Evolutionary conservation across 2,888 invertebrate genomes (phyloP).

Genomic region (Yponomeuta plumbellus): DNA sequence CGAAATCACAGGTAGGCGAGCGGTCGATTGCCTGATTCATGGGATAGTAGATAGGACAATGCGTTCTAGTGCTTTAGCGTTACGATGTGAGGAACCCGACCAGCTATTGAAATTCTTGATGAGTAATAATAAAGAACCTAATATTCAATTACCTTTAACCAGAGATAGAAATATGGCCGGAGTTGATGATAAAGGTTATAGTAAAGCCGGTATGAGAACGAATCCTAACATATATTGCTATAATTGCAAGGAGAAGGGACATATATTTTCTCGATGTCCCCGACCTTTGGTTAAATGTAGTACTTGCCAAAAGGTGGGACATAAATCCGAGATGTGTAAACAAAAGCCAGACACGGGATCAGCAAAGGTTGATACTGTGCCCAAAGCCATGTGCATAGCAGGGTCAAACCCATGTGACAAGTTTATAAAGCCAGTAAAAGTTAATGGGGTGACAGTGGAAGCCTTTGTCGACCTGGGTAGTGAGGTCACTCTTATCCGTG

Average conservation of each 20-base stretch:
- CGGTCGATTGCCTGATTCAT: slow-evolving; percentile 24
- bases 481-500: too few species aligned
- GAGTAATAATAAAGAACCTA: slow-evolving; percentile 18
- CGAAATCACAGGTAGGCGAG: slow-evolving; percentile 21
- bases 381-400: too few species aligned
- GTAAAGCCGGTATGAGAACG: background rate
- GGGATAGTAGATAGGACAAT: slow-evolving; percentile 22
- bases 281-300: slow-evolving; percentile 15
- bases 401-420: too few species aligned
- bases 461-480: too few species aligned
- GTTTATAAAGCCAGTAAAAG: too few species aligned
- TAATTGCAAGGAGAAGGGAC: slow-evolving; percentile 22
- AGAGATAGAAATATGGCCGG: too few species aligned
- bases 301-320: slow-evolving; percentile 12
- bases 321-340: slow-evolving; percentile 8
- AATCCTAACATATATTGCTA: slow-evolving; percentile 16
- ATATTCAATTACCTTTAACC: too few species aligned
- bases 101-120: slow-evolving; percentile 19
- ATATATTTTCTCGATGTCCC: slow-evolving; percentile 14
- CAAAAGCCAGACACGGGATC: too few species aligned
- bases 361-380: too few species aligned
- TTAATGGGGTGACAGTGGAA: too few species aligned
- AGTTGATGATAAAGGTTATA: background rate
- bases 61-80: slow-evolving; percentile 20
- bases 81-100: slow-evolving; percentile 18